Evolutionary conservation across 2,113 vertebrate genomes (phyloP).

Genomic region (Oceanodroma tethys): DNA sequence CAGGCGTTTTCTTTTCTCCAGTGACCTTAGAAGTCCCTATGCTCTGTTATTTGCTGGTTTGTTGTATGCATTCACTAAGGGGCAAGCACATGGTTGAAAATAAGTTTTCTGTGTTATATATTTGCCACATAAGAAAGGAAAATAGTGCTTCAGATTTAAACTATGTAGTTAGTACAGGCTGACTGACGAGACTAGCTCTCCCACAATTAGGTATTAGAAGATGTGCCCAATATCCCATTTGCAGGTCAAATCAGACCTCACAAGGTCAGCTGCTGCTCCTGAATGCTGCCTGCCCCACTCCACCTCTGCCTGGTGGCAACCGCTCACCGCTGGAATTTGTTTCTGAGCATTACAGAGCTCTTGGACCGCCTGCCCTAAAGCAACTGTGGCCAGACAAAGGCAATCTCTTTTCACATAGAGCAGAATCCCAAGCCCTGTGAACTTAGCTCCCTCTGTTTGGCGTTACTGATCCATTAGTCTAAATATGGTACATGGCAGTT

Average conservation of each 20-base stretch:
- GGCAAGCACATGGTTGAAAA: neutral
- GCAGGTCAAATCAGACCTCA: neutral
- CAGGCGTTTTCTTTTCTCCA: neutral
- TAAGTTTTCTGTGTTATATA: neutral
- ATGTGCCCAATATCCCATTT: neutral
- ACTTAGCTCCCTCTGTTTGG: slow-evolving; percentile 64
- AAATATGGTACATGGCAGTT: slow-evolving; percentile 73
- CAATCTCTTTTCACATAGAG: slow-evolving; percentile 56
- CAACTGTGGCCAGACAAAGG: slow-evolving; percentile 57
- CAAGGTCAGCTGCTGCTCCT: neutral
- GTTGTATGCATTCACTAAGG: neutral
- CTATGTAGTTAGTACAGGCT: neutral
- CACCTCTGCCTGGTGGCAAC: neutral
- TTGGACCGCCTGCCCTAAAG: slow-evolving; percentile 15
- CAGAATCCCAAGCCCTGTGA: slow-evolving; percentile 51
- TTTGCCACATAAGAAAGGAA: neutral
- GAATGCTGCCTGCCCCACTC: neutral
- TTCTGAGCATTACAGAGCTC: neutral
- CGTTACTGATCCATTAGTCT: slow-evolving; percentile 64
- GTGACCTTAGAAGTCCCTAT: neutral
- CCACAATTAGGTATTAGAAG: neutral
- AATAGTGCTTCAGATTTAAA: neutral
- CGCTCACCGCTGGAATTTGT: neutral
- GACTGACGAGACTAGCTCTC: neutral
- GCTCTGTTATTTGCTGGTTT: neutral